Percentiles rank a stretch among this genome's conserved stretches.
Evolutionary conservation across 2,113 vertebrate genomes (phyloP).

Genomic region (Chloroceryle aenea): DNA sequence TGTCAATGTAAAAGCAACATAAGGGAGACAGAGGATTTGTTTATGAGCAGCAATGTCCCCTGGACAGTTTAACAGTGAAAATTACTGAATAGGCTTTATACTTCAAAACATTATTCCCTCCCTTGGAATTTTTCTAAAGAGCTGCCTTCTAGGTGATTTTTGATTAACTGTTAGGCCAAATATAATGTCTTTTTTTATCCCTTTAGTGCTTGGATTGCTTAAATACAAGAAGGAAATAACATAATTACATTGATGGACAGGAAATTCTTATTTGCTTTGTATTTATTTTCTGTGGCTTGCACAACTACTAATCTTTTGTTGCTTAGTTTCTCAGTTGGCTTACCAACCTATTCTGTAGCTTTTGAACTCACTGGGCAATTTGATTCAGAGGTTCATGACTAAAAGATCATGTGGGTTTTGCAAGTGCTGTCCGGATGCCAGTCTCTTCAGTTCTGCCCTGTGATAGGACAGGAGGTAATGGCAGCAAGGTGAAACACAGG

Average conservation of each 20-base stretch:
- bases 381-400: neutral
- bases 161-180: neutral
- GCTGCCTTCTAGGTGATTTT: neutral
- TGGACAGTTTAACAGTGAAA: conserved; percentile 50
- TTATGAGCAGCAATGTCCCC: conserved; percentile 30
- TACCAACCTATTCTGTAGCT: neutral
- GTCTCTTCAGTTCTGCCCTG: no score
- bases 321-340: neutral
- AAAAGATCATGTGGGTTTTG: neutral
- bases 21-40: conserved; percentile 37
- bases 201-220: neutral
- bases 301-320: neutral
- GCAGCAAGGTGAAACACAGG: no score
- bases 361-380: neutral
- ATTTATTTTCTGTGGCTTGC: neutral
- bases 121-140: neutral
- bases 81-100: neutral
- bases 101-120: neutral
- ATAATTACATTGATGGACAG: neutral
- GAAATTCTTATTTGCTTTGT: neutral
- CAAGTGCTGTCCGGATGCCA: neutral
- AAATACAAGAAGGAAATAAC: neutral
- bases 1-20: neutral
- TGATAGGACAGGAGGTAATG: no score
- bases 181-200: neutral